phyloP scores from a whole-genome alignment of 2,797 vertebrate species.

The Oophaga sylvatica region DNA sequence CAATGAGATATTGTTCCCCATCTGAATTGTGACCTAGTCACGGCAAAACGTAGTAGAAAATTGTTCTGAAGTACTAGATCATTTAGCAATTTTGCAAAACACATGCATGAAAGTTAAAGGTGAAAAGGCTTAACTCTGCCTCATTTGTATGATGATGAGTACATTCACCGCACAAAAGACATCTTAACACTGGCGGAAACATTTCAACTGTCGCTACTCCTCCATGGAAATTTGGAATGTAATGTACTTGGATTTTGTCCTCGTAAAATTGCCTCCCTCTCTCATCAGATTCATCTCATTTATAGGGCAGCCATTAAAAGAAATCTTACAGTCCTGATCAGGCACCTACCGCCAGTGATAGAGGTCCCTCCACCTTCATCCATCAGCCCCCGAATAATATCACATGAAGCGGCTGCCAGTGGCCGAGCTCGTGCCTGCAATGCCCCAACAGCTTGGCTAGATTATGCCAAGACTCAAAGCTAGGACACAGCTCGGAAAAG shows the following conservation, averaged over 20 bases:
- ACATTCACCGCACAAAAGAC: conserved; percentile 5
- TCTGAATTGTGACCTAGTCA: conserved; percentile 44
- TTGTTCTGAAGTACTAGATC: conserved; percentile 40
- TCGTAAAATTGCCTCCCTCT: no score
- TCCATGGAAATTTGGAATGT: background rate
- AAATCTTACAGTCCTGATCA: background rate
- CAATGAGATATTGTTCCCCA: conserved; percentile 33
- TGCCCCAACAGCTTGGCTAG: no score
- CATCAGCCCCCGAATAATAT: no score
- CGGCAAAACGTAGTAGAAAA: conserved; percentile 27
- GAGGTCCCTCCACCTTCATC: background rate
- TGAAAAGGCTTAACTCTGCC: conserved; percentile 33
- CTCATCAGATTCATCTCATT: no score
- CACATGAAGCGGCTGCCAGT: no score
- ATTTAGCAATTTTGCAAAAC: conserved; percentile 50
- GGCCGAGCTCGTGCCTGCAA: no score
- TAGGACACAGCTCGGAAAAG: no score
- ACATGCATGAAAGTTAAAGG: conserved; percentile 46
- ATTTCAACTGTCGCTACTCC: background rate
- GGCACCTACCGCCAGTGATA: background rate
- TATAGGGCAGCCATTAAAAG: no score
- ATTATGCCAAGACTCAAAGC: no score
- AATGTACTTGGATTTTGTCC: background rate
- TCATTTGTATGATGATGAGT: conserved; percentile 24
- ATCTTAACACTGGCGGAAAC: background rate